Base-by-base conservation (phyloP, 1,140 invertebrate species). In the Chionoecetes opilio region DNA sequence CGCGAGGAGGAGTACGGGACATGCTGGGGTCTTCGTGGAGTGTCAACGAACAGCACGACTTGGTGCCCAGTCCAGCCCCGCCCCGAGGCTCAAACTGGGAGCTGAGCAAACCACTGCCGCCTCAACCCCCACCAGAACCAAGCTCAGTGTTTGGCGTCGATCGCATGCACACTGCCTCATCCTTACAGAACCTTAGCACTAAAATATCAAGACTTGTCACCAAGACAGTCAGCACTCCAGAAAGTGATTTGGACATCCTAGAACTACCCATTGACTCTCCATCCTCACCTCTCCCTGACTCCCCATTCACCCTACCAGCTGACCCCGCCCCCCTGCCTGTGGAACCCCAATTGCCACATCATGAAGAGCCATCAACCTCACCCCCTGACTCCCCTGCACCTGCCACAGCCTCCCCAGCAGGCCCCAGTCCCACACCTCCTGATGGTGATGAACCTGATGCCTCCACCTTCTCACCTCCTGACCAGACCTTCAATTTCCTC, bases 41-140 rank as follows among this genome's bases (percentile, higher is more conserved):
- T 3, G 86, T 93, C 1, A 95, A 37, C 26, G 91, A 90, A n/a
- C 82, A 90, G 21, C 34, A 88, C 32, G 96, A 96, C 37, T 34
- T 96, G 14, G 91, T 94, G 34, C 37, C 89, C 14, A 82, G 82
- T 17, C 21, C 91, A 26, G 34, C 84, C 11, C 46, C n/a, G 14
- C 26, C 82, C 87, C 87, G 53, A 14, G 75, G 94, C 53, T 92
- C 94, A 85, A 96, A 96, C 94, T 96, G 95, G 95, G 84, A 95
- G 41, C 34, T 96, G 34, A 88, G 31, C n/a, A 91, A 87, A 6
- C 82, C 91, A 11, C 34, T 82, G 5, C 94, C 94, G 11, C 31
- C 82, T 14, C 94, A 91, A 35, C 91, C 91, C 26, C 32, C 53
- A 29, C 32, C 53, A 29, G 31, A 82, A 14, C 21, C 26, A 21